Evolutionary conservation across 1,140 invertebrate genomes (phyloP), one percentile per base, ranked within the genome.

Genomic region (Listronotus oregonensis): DNA sequence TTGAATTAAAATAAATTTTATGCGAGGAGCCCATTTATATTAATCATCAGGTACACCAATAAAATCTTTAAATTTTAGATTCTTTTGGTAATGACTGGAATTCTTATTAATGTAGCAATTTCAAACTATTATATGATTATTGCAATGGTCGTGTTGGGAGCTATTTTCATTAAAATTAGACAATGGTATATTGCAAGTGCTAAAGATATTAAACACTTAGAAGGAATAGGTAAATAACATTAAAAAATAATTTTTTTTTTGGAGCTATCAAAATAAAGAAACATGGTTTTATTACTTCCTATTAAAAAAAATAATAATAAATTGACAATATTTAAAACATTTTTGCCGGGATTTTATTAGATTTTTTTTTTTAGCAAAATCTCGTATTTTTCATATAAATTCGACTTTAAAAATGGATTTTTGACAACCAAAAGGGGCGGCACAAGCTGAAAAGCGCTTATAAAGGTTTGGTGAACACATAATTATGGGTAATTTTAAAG

Each of bases 111-210:
- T 47, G 87, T 95, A 12, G 80, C 86, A 5, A 79, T 91, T 2
- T 85, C 93, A 0, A 89, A 94, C 74, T 88, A 87, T 6, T 93
- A 92, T 75, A 77, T 86, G 50, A 77, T 88, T 18, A 80, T 94
- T 34, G 76, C 86, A 0, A 79, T 85, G 6, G 31, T 83, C 0
- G 65, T 88, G 5, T 74, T 92, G 1, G 68, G 77, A 2, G n/a
- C 82, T 1, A 4, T 86, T 0, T 85, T 90, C 64, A 74, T 83
- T 2, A 69, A 82, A n/a, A 56, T 85, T 0, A 75, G 85, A 49
- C 69, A 70, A 10, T 82, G 86, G 65, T 91, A 88, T 76, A 70
- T 91, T 3, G 78, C 74, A 1, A 87, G 86, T 1, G 84, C 87
- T 0, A 81, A 87, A 67, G 83, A 85, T 62, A 67, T 86, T 0